Base-by-base conservation (phyloP, 2,888 invertebrate genomes). In the Globia sparganii region DNA sequence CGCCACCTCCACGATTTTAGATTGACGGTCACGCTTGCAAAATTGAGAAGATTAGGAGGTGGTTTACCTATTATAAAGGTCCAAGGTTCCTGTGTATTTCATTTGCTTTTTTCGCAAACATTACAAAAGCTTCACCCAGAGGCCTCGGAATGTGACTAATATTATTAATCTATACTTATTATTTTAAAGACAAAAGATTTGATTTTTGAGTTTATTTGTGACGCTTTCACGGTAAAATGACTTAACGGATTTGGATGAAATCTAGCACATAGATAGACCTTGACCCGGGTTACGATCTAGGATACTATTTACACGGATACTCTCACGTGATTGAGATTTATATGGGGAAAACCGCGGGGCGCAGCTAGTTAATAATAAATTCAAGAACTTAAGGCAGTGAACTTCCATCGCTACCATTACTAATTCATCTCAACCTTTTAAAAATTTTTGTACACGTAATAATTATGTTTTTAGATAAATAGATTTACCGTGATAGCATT, bases 71-170 rank as follows among this genome's bases (percentile, higher is more conserved):
- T 15, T n/a, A 6, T 25, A 4, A 56, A 73, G 43, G n/a, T 72
- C 18, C 8, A 62, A 70, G 11, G 18, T 43, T 15, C 34, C 8
- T 9, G 15, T 43, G 0, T 11, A 11, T 37, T 25, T 18, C 37
- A 28, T 74, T 74, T 73, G 0, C 4, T 46, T 28, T 72, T 74
- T 59, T 58, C 1, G 25, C 37, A 73, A 73, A 73, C 28, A 73
- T 18, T 25, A 72, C n/a, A 11, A 21, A 31, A 11, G 6, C 34
- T 11, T 34, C 6, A 46, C n/a, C 43, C 58, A 59, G n/a, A 46
- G 59, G 58, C 46, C 58, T 28, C 21, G 1, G 9, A 18, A 73
- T 58, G 18, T 46, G 73, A 73, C 18, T 11, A 46, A 6, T 18
- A 46, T 46, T 34, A 15, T 34, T 70, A 58, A 72, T n/a, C 4